Percentiles rank a stretch among this genome's conserved stretches.
Evolutionary conservation across 2,797 vertebrate species (phyloP).

Genomic region (Anguilla marmorata): DNA sequence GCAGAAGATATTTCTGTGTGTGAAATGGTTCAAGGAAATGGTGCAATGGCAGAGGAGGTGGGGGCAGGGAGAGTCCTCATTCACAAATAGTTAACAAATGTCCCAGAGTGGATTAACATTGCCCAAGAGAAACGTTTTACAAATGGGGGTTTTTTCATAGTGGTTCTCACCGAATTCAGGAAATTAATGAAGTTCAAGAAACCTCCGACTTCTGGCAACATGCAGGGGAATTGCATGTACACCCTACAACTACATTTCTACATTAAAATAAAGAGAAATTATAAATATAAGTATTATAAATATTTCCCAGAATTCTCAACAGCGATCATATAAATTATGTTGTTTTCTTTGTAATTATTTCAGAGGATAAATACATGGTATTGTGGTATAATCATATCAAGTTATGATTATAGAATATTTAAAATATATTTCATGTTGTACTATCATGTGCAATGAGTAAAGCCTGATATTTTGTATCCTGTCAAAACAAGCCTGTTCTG

Average conservation of each 20-base stretch:
- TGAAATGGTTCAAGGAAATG: neutral
- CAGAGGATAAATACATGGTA: neutral
- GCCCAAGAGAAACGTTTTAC: neutral
- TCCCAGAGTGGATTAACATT: neutral
- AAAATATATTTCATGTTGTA: neutral
- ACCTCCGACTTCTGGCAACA: neutral
- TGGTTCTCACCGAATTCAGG: neutral
- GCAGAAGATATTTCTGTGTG: neutral
- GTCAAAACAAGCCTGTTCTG: neutral
- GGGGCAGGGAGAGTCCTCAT: neutral
- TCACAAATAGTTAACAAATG: neutral
- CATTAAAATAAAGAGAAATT: neutral
- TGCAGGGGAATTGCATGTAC: neutral
- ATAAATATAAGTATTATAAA: no score
- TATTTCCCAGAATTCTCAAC: no score
- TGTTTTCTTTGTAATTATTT: neutral
- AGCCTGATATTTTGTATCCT: neutral
- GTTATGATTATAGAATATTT: neutral
- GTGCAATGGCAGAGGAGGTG: neutral
- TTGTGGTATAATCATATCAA: neutral
- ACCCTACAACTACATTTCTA: neutral
- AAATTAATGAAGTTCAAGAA: neutral
- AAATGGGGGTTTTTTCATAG: neutral
- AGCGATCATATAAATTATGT: neutral
- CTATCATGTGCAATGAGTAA: neutral